Percentiles rank a stretch among this genome's conserved stretches.
These are phyloP conservation scores for Rhodophaea formosa DNA, from an alignment of 2,888 invertebrate species.

Conservation along the genomic window DNA sequence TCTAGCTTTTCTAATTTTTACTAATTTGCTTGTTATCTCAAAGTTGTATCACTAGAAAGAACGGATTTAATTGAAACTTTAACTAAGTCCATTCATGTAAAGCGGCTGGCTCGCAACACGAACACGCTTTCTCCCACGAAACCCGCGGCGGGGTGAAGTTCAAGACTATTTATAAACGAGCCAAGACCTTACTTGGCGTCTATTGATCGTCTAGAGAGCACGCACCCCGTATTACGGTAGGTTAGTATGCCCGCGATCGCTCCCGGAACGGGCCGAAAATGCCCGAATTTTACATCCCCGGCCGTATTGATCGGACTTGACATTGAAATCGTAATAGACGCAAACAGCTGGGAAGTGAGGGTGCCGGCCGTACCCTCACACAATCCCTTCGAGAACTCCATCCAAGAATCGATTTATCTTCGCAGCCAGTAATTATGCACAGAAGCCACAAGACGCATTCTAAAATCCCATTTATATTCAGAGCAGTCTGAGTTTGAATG, in stretches of 20 bases:
- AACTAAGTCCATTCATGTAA: not conserved
- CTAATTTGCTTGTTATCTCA: no score
- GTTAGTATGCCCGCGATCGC: slow-evolving; percentile 76
- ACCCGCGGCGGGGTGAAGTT: slow-evolving; percentile 71
- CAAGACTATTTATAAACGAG: slow-evolving; percentile 78
- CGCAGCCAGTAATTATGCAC: slow-evolving; percentile 73
- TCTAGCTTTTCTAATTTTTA: no score
- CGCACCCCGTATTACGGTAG: slow-evolving; percentile 79
- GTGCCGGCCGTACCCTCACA: slow-evolving; percentile 66
- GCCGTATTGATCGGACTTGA: slow-evolving; percentile 80
- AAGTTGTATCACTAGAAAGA: no score
- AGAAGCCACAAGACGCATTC: slow-evolving; percentile 69
- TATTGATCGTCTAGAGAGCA: slow-evolving; percentile 74
- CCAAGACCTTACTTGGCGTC: slow-evolving; percentile 64
- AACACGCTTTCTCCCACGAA: slow-evolving; percentile 65
- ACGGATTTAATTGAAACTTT: not conserved
- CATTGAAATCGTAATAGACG: slow-evolving; percentile 78
- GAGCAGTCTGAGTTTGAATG: slow-evolving; percentile 78
- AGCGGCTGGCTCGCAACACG: slow-evolving; percentile 16
- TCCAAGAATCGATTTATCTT: slow-evolving; percentile 56
- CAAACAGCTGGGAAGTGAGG: slow-evolving; percentile 75
- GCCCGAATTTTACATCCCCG: slow-evolving; percentile 77
- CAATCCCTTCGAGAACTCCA: slow-evolving; percentile 42
- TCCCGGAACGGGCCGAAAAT: slow-evolving; percentile 73
- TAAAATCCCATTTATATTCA: slow-evolving; percentile 81